Conservation (phyloP, 1,140 invertebrate genomes). For the Trypoxylus dichotomus region DNA sequence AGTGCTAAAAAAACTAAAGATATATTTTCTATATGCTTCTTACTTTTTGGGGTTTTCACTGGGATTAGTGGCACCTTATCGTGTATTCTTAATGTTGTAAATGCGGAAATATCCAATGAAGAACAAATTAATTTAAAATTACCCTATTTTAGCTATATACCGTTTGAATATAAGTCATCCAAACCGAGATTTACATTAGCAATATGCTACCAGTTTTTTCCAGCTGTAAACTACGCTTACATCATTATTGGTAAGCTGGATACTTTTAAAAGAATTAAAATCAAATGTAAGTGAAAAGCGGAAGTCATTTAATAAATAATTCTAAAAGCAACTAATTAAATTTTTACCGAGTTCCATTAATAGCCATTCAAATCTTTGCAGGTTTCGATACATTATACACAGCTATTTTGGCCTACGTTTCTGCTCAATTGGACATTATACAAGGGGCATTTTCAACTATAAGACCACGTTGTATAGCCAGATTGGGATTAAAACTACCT, state of each 20-base stretch:
- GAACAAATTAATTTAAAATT: not conserved
- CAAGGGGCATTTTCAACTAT: constrained; percentile 35
- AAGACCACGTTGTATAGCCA: constrained; percentile 34
- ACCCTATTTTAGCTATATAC: constrained; percentile 27
- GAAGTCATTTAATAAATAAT: too few species aligned
- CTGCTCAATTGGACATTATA: constrained; percentile 35
- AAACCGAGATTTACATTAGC: not conserved
- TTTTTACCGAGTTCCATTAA: not conserved
- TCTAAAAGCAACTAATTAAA: too few species aligned
- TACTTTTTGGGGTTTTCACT: not conserved
- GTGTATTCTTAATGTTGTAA: not conserved
- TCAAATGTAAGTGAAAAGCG: not conserved
- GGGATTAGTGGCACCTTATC: not conserved
- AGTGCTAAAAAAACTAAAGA: constrained; percentile 21
- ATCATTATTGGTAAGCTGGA: not conserved
- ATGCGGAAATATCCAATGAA: not conserved
- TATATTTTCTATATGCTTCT: constrained; percentile 7
- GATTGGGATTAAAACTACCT: constrained; percentile 29
- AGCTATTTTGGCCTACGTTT: constrained; percentile 32
- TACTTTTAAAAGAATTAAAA: not conserved
- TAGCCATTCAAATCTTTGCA: not conserved
- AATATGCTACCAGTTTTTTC: not conserved
- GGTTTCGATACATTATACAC: constrained; percentile 36
- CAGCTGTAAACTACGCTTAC: not conserved
- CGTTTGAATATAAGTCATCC: constrained; percentile 22